Evolutionary conservation across 2,888 invertebrate species (phyloP), one percentile per base, ranked within the genome.

Genomic region (Athripsodes cinereus): DNA sequence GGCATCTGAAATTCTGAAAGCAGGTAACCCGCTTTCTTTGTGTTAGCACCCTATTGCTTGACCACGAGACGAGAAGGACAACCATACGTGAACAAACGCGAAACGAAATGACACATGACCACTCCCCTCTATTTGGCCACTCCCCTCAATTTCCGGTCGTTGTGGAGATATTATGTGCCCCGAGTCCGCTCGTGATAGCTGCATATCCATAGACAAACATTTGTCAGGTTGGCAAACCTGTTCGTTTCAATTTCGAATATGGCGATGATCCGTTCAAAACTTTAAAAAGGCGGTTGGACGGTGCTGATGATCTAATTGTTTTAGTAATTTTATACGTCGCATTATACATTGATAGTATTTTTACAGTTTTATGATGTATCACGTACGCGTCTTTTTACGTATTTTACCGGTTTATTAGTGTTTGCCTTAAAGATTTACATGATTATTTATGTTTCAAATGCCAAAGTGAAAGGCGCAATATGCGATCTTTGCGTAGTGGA

Each of bases 401-500:
- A 13, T 40, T 40, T n/a, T n/a, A n/a, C n/a, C n/a, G n/a, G n/a
- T n/a, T n/a, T n/a, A n/a, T n/a, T n/a, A n/a, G n/a, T n/a, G n/a
- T n/a, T 40, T 40, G 13, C 3, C 13, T 13, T 40, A 13, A 40
- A 40, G 40, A 8, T 40, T 40, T 40, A 40, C 40, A 40, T 40
- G 40, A 8, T 48, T 19, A 21, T 16, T 20, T 20, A 48, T 55
- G 20, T 55, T 50, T 13, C 55, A 48, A 49, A 50, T 50, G 35
- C 35, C 50, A 21, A 55, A 50, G 50, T 55, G 50, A 55, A 49
- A 49, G 22, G 40, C 22, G 34, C 59, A 56, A 59, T 56, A 59
- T 59, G 59, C 59, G 59, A 21, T 55, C 55, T 44, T 56, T 60
- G 34, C 49, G 57, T 21, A 60, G 57, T 47, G 26, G 49, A 20